Percentiles rank a stretch among this genome's conserved stretches.
Evolutionary conservation across 2,888 invertebrate genomes (phyloP).

Genomic region (Hydriomena furcata): DNA sequence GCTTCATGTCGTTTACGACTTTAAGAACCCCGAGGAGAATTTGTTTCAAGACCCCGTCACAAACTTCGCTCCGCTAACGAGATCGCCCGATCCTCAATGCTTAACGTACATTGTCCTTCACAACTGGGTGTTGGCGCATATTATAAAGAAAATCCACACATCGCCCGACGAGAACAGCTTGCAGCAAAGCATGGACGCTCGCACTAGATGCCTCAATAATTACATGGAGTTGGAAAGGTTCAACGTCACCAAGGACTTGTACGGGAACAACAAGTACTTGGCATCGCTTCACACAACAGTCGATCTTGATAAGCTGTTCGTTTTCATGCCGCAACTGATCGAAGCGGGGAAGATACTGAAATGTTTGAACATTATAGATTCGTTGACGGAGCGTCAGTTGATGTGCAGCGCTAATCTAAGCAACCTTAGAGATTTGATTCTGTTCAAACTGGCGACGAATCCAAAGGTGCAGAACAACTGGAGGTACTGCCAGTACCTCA

Average conservation of each 20-base stretch:
- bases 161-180: constrained; percentile 74
- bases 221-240: constrained; percentile 83
- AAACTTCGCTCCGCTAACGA: constrained; percentile 69
- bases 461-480: constrained; percentile 71
- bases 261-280: constrained; percentile 82
- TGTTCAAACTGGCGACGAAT: constrained; percentile 83
- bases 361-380: constrained; percentile 80
- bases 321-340: constrained; percentile 73
- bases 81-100: constrained; percentile 78
- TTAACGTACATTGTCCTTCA: constrained; percentile 85
- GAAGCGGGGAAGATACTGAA: constrained; percentile 72
- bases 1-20: constrained; percentile 69
- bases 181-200: constrained; percentile 79
- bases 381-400: constrained; percentile 83
- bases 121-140: constrained; percentile 87
- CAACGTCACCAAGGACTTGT: constrained; percentile 77
- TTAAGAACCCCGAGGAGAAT: constrained; percentile 73
- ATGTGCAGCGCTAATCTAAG: constrained; percentile 77
- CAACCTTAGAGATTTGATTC: constrained; percentile 82
- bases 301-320: constrained; percentile 76
- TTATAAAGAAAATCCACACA: constrained; percentile 86
- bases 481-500: constrained; percentile 80
- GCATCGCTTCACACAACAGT: constrained; percentile 84
- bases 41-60: constrained; percentile 73
- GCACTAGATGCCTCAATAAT: constrained; percentile 84